These are phyloP conservation scores for Stenoptilia bipunctidactyla DNA, from an alignment of 2,888 invertebrate species.

Conservation along the genomic window DNA sequence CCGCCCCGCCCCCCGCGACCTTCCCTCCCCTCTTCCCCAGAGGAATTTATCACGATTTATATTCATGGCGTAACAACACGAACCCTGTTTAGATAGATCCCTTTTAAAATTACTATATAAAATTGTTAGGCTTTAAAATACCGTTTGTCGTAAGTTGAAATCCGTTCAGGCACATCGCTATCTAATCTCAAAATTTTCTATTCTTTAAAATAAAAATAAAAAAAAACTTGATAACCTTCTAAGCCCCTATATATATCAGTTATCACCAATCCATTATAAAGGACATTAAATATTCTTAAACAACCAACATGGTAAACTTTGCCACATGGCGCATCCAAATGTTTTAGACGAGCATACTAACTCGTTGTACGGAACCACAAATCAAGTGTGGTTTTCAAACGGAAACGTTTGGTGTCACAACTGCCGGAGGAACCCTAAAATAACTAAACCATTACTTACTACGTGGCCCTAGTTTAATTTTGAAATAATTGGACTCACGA, in stretches of 20 bases:
- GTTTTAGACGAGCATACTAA: slow-evolving; percentile 45
- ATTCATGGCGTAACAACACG: slow-evolving; percentile 71
- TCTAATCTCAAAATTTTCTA: too few relatives aligned
- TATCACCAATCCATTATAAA: too few relatives aligned
- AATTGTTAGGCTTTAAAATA: not conserved
- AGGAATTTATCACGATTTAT: slow-evolving; percentile 75
- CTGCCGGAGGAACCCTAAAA: slow-evolving; percentile 13
- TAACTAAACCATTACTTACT: slow-evolving; percentile 50
- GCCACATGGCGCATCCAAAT: slow-evolving; percentile 49
- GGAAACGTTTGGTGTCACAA: slow-evolving; percentile 29
- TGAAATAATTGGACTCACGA: not conserved
- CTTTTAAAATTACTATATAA: slow-evolving; percentile 46
- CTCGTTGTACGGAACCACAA: slow-evolving; percentile 58
- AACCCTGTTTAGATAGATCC: slow-evolving; percentile 59
- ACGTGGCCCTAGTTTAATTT: not conserved
- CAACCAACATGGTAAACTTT: slow-evolving; percentile 15
- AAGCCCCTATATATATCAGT: too few relatives aligned
- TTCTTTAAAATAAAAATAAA: too few relatives aligned
- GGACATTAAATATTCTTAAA: too few relatives aligned
- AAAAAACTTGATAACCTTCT: too few relatives aligned
- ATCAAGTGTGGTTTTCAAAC: slow-evolving; percentile 59
- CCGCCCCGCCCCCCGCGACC: slow-evolving; percentile 28
- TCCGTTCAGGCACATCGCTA: too few relatives aligned
- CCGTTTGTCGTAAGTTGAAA: too few relatives aligned
- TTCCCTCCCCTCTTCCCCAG: slow-evolving; percentile 28